Evolutionary conservation across 2,888 invertebrate genomes (phyloP).

Genomic region (Harpalus rufipes): DNA sequence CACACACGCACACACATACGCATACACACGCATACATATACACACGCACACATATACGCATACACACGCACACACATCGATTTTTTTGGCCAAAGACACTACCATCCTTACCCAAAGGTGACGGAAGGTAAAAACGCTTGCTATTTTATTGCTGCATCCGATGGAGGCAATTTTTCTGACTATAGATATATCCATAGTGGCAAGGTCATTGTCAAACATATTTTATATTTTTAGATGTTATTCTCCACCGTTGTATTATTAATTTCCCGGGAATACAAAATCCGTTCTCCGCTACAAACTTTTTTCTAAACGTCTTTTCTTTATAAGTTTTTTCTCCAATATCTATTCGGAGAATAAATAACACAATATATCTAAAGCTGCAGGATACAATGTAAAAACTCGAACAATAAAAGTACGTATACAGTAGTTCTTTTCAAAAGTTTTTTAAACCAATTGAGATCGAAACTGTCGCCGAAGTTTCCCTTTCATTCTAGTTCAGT

Average conservation of each 20-base stretch:
- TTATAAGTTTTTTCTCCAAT: constrained; percentile 53
- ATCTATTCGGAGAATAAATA: constrained; percentile 60
- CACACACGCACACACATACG: too few relatives aligned
- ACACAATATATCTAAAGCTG: constrained; percentile 60
- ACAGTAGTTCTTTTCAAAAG: constrained; percentile 63
- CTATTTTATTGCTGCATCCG: too few relatives aligned
- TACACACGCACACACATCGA: too few relatives aligned
- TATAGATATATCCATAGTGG: too few relatives aligned
- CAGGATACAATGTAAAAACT: constrained; percentile 55
- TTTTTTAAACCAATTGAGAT: constrained; percentile 66
- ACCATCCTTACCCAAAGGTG: too few relatives aligned
- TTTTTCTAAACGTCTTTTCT: constrained; percentile 48
- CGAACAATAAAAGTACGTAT: constrained; percentile 64
- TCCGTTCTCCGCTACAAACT: constrained; percentile 20
- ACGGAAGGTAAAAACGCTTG: too few relatives aligned
- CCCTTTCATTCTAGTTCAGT: constrained; percentile 55
- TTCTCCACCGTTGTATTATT: background rate
- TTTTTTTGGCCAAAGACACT: too few relatives aligned
- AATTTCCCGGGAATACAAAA: constrained; percentile 16
- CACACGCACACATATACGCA: too few relatives aligned
- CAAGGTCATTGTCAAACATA: background rate
- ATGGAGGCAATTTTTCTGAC: too few relatives aligned
- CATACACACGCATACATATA: too few relatives aligned
- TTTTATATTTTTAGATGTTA: background rate
- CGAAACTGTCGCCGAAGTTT: constrained; percentile 63